Base-by-base conservation (phyloP, 37 sponge, comb jelly and placozoan genomes). In the Spongilla lacustris region DNA sequence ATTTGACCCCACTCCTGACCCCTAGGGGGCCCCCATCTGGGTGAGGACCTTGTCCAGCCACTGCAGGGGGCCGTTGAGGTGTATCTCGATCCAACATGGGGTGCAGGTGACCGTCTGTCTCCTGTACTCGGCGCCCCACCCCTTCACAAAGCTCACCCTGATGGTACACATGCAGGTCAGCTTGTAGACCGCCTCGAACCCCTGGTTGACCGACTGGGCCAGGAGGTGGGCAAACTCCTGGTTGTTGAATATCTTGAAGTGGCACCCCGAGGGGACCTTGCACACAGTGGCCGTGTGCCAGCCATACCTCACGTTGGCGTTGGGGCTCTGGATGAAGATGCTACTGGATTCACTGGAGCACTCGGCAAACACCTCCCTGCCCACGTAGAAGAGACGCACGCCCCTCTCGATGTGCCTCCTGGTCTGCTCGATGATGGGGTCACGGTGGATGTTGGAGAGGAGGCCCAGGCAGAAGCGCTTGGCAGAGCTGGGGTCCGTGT, bases 121-220 rank as follows among this genome's bases (percentile, higher is more conserved):
- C 71, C 93, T 96, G 81, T 97, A 97, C 77, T 97, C 98, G 0
- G 98, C 96, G 0, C 98, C 98, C 98, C 98, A 97, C 32, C 98
- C 98, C 86, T 97, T 97, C 73, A 97, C 98, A 89, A 97, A 97
- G 78, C 98, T 97, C 85, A 97, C 89, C 32, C 98, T 78, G 49
- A 97, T 97, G 24, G 96, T 93, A 71, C 98, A 97, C 96, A 95
- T 95, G 41, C 95, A 93, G 10, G 96, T 95, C 21, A 97, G 87
- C 73, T 95, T 92, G 73, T 93, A 97, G 24, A 93, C 96, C 0
- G 94, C 89, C 41, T 97, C 96, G 81, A 92, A 95, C 10, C 98
- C 98, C 41, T 93, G 88, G 38, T 92, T 79, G 30, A 96, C 97
- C 19, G 92, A 92, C 79, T 89, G 88, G 14, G 95, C 86, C 46